Evolutionary conservation across 2,113 vertebrate species (phyloP), one percentile per base, ranked within the genome.

Genomic region (Picathartes gymnocephalus): DNA sequence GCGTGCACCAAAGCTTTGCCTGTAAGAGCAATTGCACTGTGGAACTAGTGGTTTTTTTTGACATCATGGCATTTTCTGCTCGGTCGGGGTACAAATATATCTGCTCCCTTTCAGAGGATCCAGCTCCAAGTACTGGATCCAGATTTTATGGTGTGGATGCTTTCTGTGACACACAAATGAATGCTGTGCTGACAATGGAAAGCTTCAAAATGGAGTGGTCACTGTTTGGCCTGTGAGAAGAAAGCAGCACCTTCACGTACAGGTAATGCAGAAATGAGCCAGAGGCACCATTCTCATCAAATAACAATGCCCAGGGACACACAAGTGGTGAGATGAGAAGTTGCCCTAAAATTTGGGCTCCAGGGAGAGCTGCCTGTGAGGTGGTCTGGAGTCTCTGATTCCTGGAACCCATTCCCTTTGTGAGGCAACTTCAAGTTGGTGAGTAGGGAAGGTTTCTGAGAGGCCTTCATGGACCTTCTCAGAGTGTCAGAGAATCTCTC

Each of bases 1-100:
- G 7, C 0, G 0, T 35, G 15, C 18, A n/a, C 23, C 28, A 60
- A 77, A 61, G 13, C 14, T 76, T 45, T 45, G 31, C 17, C 14
- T 27, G 13, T 40, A 57, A 84, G 80, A 79, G 31, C 21, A 70
- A 50, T 31, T 79, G 22, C 14, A 28, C 4, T 39, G 19, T 62
- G 35, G 39, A 42, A 42, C 9, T 48, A n/a, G 7, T 48, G 33
- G 20, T 8, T 61, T 2, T 62, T 77, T 66, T 45, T 53, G 39
- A 21, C 54, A 57, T 13, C 20, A 10, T 35, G 60, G 15, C 21
- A n/a, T 58, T 62, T 88, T 90, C 72, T 86, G 33, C 47, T 88
- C 35, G 51, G 11, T 44, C 61, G 89, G 53, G 40, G n/a, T 24
- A 44, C 9, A 31, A n/a, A 62, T 11, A 35, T 11, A 40, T 48